A percentile compares a stretch with the other conserved stretches of the same genome.
phyloP scores from a whole-genome alignment of 30 jellyfish, hydroid and myxozoan species.

The Aurelia aurita region DNA sequence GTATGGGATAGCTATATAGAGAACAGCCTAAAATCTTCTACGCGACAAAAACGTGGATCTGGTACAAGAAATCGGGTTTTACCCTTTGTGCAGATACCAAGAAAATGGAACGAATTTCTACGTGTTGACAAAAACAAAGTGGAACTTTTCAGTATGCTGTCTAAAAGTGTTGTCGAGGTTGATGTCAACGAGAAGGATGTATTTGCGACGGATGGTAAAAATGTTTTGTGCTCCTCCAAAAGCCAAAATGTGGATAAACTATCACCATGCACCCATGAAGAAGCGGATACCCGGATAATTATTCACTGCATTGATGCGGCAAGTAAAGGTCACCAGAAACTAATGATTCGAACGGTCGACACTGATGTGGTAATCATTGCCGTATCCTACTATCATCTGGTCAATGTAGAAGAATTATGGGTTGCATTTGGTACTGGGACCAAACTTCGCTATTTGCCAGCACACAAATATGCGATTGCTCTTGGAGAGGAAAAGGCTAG shows the following conservation, averaged over 20 bases:
- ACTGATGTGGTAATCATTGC: slow-evolving; percentile 34
- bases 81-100: slow-evolving; percentile 26
- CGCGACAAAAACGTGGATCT: slow-evolving; percentile 54
- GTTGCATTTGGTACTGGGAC: slow-evolving; percentile 24
- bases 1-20: slow-evolving; percentile 59
- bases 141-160: slow-evolving; percentile 50
- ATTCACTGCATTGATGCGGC: slow-evolving; percentile 21
- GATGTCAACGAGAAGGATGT: slow-evolving; percentile 19
- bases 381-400: slow-evolving; percentile 24
- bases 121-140: slow-evolving; percentile 42
- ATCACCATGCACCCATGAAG: slow-evolving; percentile 55
- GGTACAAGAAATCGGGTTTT: slow-evolving; percentile 51
- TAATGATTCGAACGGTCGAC: slow-evolving; percentile 46
- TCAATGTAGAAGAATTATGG: slow-evolving; percentile 35
- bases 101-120: slow-evolving; percentile 51
- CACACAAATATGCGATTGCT: not conserved
- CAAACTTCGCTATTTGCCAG: slow-evolving; percentile 34
- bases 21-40: slow-evolving; percentile 24
- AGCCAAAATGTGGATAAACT: slow-evolving; percentile 12
- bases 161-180: slow-evolving; percentile 26
- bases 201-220: slow-evolving; percentile 23
- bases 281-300: too few species aligned
- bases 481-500: slow-evolving; percentile 11
- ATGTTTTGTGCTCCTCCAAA: slow-evolving; percentile 12
- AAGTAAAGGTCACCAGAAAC: slow-evolving; percentile 27